These are phyloP conservation scores for Semnornis frantzii DNA, from an alignment of 2,113 vertebrate species.

Conservation along the genomic window DNA sequence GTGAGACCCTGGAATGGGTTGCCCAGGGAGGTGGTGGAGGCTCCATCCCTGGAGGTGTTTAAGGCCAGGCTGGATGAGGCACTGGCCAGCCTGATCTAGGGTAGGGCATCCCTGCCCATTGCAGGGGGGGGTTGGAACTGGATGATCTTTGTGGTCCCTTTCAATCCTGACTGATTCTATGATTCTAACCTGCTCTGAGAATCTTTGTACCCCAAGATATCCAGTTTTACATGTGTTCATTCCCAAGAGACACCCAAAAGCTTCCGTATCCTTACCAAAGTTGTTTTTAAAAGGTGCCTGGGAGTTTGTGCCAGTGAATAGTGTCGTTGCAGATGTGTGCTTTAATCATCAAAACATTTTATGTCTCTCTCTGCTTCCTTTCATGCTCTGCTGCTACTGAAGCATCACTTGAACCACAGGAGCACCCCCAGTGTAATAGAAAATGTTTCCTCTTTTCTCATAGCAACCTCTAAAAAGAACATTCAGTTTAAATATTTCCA, in stretches of 20 bases:
- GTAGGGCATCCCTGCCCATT: too few relatives aligned
- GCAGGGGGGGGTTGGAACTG: too few relatives aligned
- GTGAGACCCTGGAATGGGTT: too few relatives aligned
- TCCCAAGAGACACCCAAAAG: not conserved
- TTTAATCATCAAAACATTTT: not conserved
- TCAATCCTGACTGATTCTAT: too few relatives aligned
- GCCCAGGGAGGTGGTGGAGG: too few relatives aligned
- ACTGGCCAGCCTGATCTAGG: too few relatives aligned
- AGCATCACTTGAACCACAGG: not conserved
- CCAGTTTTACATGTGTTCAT: fast-evolving
- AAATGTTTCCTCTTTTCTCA: not conserved
- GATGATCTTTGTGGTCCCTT: too few relatives aligned
- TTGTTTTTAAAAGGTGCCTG: not conserved
- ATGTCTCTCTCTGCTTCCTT: not conserved
- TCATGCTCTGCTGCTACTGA: not conserved
- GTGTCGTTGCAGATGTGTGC: not conserved
- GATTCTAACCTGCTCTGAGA: not conserved
- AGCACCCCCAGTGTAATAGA: not conserved
- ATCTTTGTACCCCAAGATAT: not conserved
- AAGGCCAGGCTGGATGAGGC: too few relatives aligned
- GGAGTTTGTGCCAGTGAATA: not conserved
- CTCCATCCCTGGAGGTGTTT: too few relatives aligned
- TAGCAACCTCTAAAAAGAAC: not conserved
- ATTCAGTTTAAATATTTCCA: not conserved
- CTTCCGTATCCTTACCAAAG: not conserved